Base-by-base conservation (phyloP, 2,888 invertebrate species). In the Dromius quadrimaculatus region DNA sequence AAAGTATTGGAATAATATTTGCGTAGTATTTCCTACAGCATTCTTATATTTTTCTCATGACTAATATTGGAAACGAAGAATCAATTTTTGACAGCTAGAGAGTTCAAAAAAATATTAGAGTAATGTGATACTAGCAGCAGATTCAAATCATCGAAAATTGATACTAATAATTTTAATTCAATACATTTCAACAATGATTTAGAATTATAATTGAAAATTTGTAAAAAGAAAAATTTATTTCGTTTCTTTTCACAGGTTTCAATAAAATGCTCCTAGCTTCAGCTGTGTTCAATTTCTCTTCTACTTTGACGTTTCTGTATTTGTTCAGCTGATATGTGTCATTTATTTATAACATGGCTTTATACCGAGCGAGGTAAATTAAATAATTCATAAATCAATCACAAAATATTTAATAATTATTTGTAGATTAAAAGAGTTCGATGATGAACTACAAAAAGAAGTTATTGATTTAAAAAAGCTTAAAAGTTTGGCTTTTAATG, bases 351-450 rank as follows among this genome's bases (percentile, higher is more conserved):
- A 72, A 50, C 47, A 79, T 79, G 79, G 76, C 79, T 54, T 75
- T 77, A 9, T 78, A 80, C 72, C 78, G 75, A 75, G 78, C 77
- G 43, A 78, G 78, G 80, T 78, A 71, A 72, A 72, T 34, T 11
- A 15, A 61, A 34, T 59, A 54, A 45, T 63, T 23, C 5, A 36
- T 20, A 59, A 34, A 34, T 2, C 15, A 38, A 32, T 41, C 11
- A 64, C 22, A 65, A 47, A 47, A 15, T 19, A 64, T 17, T 64
- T 19, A 43, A 17, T 22, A 23, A 57, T 38, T 13, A 45, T 61
- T 86, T 87, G 19, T 81, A 94, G 94, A 80, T 87, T 95, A 74
- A 90, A 90, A 83, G 90, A 92, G 77, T 93, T 95, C 80, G 90
- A 94, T 81, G 89, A 91, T 74, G 81, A 90, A 43, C 83, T 95